phyloP scores from a whole-genome alignment of 2,113 vertebrate genomes.

The Apteryx owenii region DNA sequence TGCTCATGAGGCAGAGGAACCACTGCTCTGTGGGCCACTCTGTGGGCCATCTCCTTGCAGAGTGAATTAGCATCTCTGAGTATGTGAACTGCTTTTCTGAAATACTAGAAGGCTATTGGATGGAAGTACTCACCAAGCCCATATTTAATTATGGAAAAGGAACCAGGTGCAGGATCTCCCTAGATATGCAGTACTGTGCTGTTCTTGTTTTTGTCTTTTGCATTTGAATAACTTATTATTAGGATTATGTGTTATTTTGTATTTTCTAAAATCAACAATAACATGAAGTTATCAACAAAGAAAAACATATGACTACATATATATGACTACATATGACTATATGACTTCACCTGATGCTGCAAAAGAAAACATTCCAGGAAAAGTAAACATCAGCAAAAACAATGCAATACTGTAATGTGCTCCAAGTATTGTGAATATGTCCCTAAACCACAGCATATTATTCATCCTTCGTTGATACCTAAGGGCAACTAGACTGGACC shows the following conservation, averaged over 20 bases:
- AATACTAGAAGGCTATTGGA: background rate
- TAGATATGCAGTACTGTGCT: background rate
- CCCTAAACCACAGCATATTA: background rate
- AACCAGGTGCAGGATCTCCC: background rate
- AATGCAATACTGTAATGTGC: background rate
- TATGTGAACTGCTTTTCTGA: background rate
- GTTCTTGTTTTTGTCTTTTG: background rate
- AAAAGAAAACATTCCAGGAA: background rate
- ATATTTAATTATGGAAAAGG: background rate
- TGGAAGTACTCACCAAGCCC: background rate
- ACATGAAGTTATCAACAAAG: background rate
- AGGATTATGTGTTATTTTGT: background rate
- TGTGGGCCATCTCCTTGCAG: background rate
- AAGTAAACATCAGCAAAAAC: background rate
- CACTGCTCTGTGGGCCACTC: background rate
- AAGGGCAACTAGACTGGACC: background rate
- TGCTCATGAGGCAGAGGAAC: background rate
- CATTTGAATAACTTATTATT: background rate
- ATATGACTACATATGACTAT: background rate
- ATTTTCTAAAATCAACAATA: background rate
- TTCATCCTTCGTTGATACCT: background rate
- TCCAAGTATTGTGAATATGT: background rate
- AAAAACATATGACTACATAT: background rate
- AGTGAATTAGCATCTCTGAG: background rate
- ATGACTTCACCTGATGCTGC: background rate